These are phyloP conservation scores for Cyanoliseus patagonus DNA, from an alignment of 2,113 vertebrate species.

Conservation along the genomic window DNA sequence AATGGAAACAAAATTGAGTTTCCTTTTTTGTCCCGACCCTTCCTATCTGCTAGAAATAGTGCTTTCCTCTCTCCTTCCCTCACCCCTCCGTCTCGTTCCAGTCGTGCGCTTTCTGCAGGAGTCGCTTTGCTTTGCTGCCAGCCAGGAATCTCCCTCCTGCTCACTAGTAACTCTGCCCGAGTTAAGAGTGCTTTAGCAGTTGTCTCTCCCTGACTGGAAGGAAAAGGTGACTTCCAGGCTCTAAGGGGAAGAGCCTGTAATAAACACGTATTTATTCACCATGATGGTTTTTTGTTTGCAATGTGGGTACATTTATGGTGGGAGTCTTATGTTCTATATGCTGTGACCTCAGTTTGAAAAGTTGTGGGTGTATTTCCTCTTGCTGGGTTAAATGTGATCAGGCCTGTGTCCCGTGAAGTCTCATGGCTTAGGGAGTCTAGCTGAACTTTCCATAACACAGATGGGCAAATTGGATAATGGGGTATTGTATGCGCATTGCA, in stretches of 20 bases:
- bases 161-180: neutral
- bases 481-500: neutral
- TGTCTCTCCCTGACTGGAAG: neutral
- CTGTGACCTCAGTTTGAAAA: neutral
- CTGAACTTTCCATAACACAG: constrained; percentile 33
- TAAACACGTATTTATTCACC: neutral
- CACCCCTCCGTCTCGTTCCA: neutral
- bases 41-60: neutral
- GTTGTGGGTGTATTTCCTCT: neutral
- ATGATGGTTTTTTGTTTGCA: neutral
- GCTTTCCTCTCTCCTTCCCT: neutral
- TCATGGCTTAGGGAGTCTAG: neutral
- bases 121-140: neutral
- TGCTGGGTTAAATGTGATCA: neutral
- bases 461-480: neutral
- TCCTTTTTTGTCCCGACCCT: neutral
- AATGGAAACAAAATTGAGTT: neutral
- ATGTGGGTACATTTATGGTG: rapidly evolving
- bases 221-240: constrained; percentile 26
- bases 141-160: neutral
- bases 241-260: neutral
- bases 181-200: neutral
- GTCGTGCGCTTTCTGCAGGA: neutral
- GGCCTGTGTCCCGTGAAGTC: constrained; percentile 1
- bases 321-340: rapidly evolving